phyloP scores from a whole-genome alignment of 1,140 invertebrate genomes.

The Drosophila kurseongensis region DNA sequence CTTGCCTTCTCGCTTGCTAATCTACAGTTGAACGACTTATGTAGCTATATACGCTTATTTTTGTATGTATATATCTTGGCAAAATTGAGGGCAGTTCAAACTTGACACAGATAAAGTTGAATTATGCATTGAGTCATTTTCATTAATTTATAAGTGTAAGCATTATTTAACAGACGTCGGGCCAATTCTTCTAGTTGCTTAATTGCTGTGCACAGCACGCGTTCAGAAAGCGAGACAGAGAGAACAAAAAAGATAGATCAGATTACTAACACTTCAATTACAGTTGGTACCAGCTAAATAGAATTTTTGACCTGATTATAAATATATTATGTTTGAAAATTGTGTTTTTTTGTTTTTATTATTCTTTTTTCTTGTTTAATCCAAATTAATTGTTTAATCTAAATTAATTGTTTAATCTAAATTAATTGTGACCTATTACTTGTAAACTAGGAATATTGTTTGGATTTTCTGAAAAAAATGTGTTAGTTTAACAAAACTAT shows the following conservation, averaged over 20 bases:
- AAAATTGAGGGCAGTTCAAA: constrained; percentile 67
- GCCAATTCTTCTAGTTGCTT: constrained; percentile 39
- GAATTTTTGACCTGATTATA: not conserved
- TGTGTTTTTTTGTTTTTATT: not conserved
- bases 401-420: too few relatives aligned
- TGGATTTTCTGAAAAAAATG: too few relatives aligned
- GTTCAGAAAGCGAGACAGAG: constrained; percentile 7
- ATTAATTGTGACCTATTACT: too few relatives aligned
- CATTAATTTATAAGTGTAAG: constrained; percentile 71
- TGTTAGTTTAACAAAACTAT: too few relatives aligned
- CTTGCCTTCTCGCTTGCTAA: constrained; percentile 18
- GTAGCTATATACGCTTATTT: constrained; percentile 12
- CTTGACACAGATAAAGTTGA: constrained; percentile 63
- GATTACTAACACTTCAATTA: constrained; percentile 22
- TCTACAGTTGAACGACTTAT: constrained; percentile 49
- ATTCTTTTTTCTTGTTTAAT: too few relatives aligned
- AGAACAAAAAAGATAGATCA: constrained; percentile 23
- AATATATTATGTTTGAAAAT: too few relatives aligned
- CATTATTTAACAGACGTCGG: constrained; percentile 59
- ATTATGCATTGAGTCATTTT: constrained; percentile 58
- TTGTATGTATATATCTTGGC: constrained; percentile 12
- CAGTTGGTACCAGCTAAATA: not conserved
- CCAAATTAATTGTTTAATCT: too few relatives aligned
- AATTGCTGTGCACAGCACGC: constrained; percentile 62
- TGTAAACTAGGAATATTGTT: too few relatives aligned